phyloP scores from a whole-genome alignment of 92 coral and sea anemone species.

The Porites rus region DNA sequence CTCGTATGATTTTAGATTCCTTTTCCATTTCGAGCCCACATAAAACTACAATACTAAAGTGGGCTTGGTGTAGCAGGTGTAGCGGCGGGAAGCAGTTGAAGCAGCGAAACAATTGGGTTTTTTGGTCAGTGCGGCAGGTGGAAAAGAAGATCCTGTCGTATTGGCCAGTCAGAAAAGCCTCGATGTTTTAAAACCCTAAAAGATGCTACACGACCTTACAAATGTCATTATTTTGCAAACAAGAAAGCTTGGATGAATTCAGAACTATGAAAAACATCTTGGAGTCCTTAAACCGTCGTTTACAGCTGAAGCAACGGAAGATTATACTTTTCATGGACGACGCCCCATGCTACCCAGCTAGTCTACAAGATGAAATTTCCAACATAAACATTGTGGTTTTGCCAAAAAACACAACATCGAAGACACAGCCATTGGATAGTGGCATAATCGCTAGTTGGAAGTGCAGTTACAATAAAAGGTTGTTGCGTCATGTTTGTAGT shows the following conservation, averaged over 20 bases:
- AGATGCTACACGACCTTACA: constrained; percentile 46
- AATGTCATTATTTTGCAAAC: constrained; percentile 60
- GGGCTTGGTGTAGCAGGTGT: neutral
- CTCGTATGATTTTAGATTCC: too few relatives aligned
- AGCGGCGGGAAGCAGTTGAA: constrained; percentile 32
- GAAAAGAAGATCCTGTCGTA: constrained; percentile 65
- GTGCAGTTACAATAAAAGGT: constrained; percentile 51
- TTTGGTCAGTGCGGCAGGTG: constrained; percentile 74
- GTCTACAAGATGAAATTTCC: constrained; percentile 34
- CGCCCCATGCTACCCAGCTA: constrained; percentile 57
- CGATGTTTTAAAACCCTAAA: constrained; percentile 52
- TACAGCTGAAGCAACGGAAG: constrained; percentile 37
- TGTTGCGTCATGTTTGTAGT: constrained; percentile 45
- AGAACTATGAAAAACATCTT: constrained; percentile 44
- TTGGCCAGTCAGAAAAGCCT: constrained; percentile 58
- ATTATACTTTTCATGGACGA: constrained; percentile 49
- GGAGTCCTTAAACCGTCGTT: neutral
- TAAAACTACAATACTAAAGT: too few relatives aligned
- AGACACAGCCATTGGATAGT: constrained; percentile 52
- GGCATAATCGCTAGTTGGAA: constrained; percentile 69
- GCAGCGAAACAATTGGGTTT: constrained; percentile 60
- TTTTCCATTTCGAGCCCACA: too few relatives aligned
- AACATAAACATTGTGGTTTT: constrained; percentile 56
- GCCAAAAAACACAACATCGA: constrained; percentile 60
- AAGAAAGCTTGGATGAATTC: constrained; percentile 66